Conservation (phyloP, 2,113 vertebrate species). For the Triplophysa tibetana region DNA sequence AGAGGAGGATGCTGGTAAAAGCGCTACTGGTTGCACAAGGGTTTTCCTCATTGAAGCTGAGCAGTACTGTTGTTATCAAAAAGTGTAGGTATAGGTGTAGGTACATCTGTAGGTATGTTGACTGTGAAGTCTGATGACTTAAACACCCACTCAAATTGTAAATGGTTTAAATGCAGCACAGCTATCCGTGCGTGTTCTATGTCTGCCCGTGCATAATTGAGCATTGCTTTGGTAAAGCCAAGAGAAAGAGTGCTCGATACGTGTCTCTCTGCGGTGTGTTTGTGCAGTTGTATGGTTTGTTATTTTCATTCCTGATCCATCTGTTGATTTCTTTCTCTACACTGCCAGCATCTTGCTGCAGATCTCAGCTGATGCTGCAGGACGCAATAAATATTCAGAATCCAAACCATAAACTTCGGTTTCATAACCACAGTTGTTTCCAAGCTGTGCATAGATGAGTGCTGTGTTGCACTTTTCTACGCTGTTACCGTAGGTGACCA, state of each 20-base stretch:
- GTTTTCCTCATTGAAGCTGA: constrained; percentile 60
- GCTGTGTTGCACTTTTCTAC: constrained; percentile 52
- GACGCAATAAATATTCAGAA: constrained; percentile 60
- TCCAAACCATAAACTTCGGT: constrained; percentile 61
- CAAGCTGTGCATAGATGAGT: constrained; percentile 60
- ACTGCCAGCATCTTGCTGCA: constrained; percentile 11
- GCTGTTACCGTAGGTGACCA: not conserved
- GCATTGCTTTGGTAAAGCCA: not conserved
- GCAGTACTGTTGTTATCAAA: constrained; percentile 22
- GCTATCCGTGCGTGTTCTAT: constrained; percentile 1
- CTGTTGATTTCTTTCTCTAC: constrained; percentile 34
- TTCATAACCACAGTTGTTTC: constrained; percentile 48
- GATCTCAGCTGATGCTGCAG: constrained; percentile 58
- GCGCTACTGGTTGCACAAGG: constrained; percentile 54
- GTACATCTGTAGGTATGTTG: no score
- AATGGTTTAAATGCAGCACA: constrained; percentile 6
- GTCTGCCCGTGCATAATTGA: not conserved
- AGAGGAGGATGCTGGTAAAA: constrained; percentile 53
- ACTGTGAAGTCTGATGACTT: constrained; percentile 14
- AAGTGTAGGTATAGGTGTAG: no score
- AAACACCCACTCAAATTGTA: not conserved
- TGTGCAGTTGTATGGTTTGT: constrained; percentile 16
- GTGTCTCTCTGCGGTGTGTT: constrained; percentile 13
- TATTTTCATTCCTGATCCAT: constrained; percentile 26
- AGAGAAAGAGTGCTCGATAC: not conserved